Conservation (phyloP, 2,797 vertebrate genomes). For the Coluber constrictor region DNA sequence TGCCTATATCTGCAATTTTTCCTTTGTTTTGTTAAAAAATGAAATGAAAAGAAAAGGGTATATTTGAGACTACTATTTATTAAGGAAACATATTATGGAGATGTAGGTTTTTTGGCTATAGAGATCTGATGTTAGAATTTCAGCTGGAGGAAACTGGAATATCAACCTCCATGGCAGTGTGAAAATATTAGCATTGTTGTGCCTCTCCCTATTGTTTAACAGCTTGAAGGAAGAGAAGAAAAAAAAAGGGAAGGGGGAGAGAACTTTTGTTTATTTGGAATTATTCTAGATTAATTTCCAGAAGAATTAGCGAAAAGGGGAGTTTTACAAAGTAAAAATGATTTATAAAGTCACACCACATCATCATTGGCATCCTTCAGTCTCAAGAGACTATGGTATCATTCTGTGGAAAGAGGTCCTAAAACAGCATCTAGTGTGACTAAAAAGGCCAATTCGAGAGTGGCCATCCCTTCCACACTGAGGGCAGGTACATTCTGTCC, state of each 20-base stretch:
- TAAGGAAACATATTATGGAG: constrained; percentile 13
- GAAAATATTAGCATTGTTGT: constrained; percentile 52
- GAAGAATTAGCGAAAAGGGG: constrained; percentile 63
- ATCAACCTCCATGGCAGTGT: constrained; percentile 47
- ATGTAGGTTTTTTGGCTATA: constrained; percentile 30
- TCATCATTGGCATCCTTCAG: constrained; percentile 6
- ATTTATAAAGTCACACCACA: constrained; percentile 46
- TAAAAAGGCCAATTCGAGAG: too few species aligned
- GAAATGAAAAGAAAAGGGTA: not conserved
- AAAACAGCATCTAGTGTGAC: too few species aligned
- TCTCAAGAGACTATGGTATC: too few species aligned
- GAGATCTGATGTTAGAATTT: constrained; percentile 47
- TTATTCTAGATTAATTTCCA: constrained; percentile 67
- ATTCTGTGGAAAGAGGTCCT: too few species aligned
- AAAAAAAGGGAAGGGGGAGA: not conserved
- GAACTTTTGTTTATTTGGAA: constrained; percentile 57
- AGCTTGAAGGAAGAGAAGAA: constrained; percentile 46
- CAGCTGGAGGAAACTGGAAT: constrained; percentile 50
- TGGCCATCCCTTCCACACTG: too few species aligned
- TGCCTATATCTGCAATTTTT: not conserved
- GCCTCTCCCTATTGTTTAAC: constrained; percentile 56
- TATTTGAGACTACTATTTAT: constrained; percentile 1
- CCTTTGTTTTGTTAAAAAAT: not conserved
- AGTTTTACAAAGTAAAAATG: constrained; percentile 53
- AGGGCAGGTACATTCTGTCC: too few species aligned